These are phyloP conservation scores for Sycobia sp. DNA, from an alignment of 1,140 invertebrate species.

Conservation along the genomic window DNA sequence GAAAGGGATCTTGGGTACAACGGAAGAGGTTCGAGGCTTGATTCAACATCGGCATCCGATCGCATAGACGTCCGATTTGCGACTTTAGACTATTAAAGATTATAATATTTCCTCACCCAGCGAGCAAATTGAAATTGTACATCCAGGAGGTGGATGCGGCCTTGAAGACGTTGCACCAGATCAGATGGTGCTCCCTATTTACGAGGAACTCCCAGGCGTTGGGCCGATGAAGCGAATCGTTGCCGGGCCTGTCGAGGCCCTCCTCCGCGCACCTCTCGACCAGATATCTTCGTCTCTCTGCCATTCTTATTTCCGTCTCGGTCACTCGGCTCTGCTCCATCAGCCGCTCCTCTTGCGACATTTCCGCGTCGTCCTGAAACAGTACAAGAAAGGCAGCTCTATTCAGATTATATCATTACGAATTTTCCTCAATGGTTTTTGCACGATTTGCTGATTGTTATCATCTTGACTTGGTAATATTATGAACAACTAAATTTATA, in stretches of 20 bases:
- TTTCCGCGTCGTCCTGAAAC: constrained; percentile 47
- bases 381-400: neutral
- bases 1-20: no score
- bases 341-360: constrained; percentile 52
- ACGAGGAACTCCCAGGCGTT: constrained; percentile 86
- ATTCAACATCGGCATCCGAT: no score
- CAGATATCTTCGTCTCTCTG: constrained; percentile 59
- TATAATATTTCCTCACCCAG: no score
- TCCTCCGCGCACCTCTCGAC: constrained; percentile 61
- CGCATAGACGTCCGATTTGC: no score
- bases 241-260: constrained; percentile 64
- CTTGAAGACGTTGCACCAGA: constrained; percentile 88
- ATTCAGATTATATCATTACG: no score
- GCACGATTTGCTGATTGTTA: no score
- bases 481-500: no score
- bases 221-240: constrained; percentile 71
- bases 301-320: constrained; percentile 61
- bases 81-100: no score
- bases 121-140: constrained; percentile 85
- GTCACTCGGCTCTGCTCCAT: constrained; percentile 51
- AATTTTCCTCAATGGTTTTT: no score
- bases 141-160: constrained; percentile 88
- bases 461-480: no score
- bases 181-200: constrained; percentile 76
- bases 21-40: no score